Evolutionary conservation across 2,888 invertebrate genomes (phyloP).

Genomic region (Caenorhabditis sp.): DNA sequence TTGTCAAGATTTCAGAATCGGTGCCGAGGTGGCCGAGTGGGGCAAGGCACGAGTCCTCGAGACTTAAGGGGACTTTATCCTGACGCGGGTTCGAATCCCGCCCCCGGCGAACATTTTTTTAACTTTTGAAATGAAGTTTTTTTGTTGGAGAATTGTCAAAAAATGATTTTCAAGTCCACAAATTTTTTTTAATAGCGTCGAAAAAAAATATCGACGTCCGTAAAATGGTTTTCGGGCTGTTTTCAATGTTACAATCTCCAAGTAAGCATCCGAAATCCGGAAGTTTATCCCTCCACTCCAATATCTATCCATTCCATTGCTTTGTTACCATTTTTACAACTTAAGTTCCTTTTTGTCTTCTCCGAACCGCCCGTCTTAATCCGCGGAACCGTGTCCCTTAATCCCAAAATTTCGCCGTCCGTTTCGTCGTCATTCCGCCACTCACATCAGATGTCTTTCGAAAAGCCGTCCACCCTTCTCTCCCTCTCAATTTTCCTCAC

Average conservation of each 20-base stretch:
- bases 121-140: too few relatives aligned
- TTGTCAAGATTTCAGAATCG: not conserved
- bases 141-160: too few relatives aligned
- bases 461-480: conserved; percentile 48
- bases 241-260: too few relatives aligned
- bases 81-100: conserved; percentile 19
- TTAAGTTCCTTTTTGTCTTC: conserved; percentile 1
- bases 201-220: too few relatives aligned
- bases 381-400: conserved; percentile 39
- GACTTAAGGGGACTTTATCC: not conserved
- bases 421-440: not conserved
- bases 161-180: too few relatives aligned
- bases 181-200: too few relatives aligned
- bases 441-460: conserved; percentile 7
- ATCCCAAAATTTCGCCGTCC: conserved; percentile 18
- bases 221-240: too few relatives aligned
- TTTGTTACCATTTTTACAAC: not conserved
- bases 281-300: too few relatives aligned
- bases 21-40: conserved; percentile 21
- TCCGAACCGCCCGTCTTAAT: conserved; percentile 29
- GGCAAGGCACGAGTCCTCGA: not conserved
- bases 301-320: not conserved
- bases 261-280: too few relatives aligned
- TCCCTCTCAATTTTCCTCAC: conserved; percentile 58
- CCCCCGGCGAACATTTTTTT: conserved; percentile 7